phyloP scores from a whole-genome alignment of 2,797 vertebrate genomes.

The Poeciliopsis turneri region DNA sequence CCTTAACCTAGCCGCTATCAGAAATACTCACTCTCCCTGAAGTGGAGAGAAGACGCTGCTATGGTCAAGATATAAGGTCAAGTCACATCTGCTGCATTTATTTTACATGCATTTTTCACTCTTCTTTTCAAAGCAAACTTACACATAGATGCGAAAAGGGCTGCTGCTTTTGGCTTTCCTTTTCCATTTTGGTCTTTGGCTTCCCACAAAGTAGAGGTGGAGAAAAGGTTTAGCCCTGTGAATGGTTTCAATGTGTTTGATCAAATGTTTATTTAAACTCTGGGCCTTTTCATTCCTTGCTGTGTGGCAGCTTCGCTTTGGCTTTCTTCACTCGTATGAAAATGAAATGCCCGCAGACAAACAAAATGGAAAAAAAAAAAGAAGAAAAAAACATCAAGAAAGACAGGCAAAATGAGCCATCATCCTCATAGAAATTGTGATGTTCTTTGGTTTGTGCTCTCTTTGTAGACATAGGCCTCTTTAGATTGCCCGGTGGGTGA shows the following conservation, averaged over 20 bases:
- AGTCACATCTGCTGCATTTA: conserved; percentile 18
- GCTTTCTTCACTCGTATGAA: conserved; percentile 33
- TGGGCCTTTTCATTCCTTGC: conserved; percentile 2
- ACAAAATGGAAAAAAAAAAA: conserved; percentile 20
- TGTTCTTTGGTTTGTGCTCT: conserved; percentile 66
- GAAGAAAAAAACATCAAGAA: conserved; percentile 27
- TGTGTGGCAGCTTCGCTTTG: conserved; percentile 7
- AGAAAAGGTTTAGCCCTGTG: conserved; percentile 2
- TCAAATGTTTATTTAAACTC: conserved; percentile 43
- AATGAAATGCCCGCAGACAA: conserved; percentile 46
- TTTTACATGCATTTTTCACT: conserved; percentile 25
- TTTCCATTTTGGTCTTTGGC: conserved; percentile 4
- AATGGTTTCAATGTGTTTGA: conserved; percentile 20
- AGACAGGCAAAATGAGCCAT: conserved; percentile 55
- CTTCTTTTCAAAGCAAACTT: conserved; percentile 3
- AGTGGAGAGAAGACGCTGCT: conserved; percentile 35
- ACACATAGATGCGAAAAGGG: conserved; percentile 19
- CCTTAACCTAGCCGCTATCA: conserved; percentile 56
- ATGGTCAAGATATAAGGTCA: conserved; percentile 35
- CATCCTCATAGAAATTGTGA: conserved; percentile 62
- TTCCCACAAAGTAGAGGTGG: conserved; percentile 11
- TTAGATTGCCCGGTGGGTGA: conserved; percentile 55
- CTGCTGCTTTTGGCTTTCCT: conserved; percentile 11
- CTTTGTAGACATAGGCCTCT: conserved; percentile 66
- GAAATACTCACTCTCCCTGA: conserved; percentile 12